Conservation (phyloP, 1,140 invertebrate genomes). For the Cotesia typhae region DNA sequence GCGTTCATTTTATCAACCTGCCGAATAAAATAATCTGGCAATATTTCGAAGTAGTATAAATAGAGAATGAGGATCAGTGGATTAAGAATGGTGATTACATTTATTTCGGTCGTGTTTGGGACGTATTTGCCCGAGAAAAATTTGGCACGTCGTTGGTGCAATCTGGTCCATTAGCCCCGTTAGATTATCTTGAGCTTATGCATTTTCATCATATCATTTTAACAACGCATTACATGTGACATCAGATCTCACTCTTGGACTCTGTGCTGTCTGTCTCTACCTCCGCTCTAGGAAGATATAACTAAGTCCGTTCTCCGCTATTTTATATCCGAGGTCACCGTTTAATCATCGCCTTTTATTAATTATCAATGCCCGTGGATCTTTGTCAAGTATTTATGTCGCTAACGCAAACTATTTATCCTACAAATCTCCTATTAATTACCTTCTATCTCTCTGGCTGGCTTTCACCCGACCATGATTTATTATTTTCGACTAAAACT, state of each 20-base stretch:
- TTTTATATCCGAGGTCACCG: too few species aligned
- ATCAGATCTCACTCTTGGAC: not conserved
- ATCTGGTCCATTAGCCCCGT: slow-evolving; percentile 64
- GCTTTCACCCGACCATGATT: too few species aligned
- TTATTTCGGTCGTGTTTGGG: slow-evolving; percentile 57
- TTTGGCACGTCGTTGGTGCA: slow-evolving; percentile 55
- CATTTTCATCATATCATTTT: not conserved
- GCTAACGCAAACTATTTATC: too few species aligned
- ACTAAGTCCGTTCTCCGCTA: too few species aligned
- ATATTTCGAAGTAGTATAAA: slow-evolving; percentile 27
- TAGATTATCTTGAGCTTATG: slow-evolving; percentile 39
- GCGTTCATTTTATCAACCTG: not conserved
- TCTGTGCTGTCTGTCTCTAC: too few species aligned
- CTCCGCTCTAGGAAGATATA: too few species aligned
- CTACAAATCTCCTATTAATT: too few species aligned
- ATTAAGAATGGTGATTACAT: slow-evolving; percentile 63
- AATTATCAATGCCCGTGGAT: too few species aligned
- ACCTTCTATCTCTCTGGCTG: too few species aligned
- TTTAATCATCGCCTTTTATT: too few species aligned
- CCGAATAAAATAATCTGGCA: not conserved
- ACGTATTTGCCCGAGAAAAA: slow-evolving; percentile 54
- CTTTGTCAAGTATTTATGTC: too few species aligned
- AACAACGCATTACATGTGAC: not conserved
- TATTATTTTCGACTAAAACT: too few species aligned
- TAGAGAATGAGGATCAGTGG: slow-evolving; percentile 50